Evolutionary conservation across 1,140 invertebrate genomes (phyloP).

Genomic region (Meteorus sp.): DNA sequence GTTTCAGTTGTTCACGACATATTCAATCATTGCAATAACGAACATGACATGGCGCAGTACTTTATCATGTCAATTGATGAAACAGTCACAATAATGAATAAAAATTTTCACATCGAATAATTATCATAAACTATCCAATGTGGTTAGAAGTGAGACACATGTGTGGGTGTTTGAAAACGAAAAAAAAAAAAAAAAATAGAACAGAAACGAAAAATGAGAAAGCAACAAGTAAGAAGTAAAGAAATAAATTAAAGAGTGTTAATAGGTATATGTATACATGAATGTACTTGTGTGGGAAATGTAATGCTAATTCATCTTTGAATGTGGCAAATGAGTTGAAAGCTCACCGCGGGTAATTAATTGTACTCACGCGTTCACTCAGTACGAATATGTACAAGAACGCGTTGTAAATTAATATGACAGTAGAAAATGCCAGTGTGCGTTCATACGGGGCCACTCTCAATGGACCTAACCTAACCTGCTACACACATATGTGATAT

Average conservation of each 20-base stretch:
- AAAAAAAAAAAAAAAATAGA: slow-evolving; percentile 10
- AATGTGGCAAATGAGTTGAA: slow-evolving; percentile 45
- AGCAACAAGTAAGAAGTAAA: slow-evolving; percentile 18
- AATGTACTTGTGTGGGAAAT: slow-evolving; percentile 34
- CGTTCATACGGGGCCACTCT: no score
- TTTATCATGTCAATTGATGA: no score
- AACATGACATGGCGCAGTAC: no score
- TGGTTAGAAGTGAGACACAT: slow-evolving; percentile 1
- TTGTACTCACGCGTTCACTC: slow-evolving; percentile 42
- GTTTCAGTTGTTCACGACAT: no score
- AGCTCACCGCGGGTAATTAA: slow-evolving; percentile 47
- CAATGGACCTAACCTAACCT: no score
- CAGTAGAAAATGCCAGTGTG: slow-evolving; percentile 20
- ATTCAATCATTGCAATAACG: no score
- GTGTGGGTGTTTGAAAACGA: slow-evolving; percentile 11
- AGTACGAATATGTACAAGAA: no score
- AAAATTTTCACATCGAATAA: no score
- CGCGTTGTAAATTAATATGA: slow-evolving; percentile 41
- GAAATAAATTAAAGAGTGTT: slow-evolving; percentile 8
- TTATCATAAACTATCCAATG: no score
- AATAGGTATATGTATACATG: slow-evolving; percentile 30
- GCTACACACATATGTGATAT: no score
- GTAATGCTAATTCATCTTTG: slow-evolving; percentile 45
- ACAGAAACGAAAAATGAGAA: no score
- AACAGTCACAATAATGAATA: no score